Conservation (phyloP, 2,113 vertebrate species). For the Bothrops jararaca region DNA sequence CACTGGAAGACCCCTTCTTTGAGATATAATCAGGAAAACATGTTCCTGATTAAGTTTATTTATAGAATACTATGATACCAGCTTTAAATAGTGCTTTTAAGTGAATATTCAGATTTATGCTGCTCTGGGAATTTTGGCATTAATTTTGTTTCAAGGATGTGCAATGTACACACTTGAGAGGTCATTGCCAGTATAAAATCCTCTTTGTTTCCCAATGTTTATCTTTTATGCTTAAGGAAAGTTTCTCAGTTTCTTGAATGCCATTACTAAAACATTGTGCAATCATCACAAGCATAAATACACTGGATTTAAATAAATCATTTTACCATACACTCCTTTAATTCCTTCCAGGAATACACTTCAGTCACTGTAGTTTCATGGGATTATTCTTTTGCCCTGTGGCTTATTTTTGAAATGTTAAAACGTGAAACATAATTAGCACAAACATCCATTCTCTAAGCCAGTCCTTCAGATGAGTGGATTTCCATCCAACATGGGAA, state of each 20-base stretch:
- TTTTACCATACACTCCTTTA: slow-evolving; percentile 26
- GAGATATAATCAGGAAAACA: not conserved
- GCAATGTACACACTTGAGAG: not conserved
- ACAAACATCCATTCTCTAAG: slow-evolving; percentile 29
- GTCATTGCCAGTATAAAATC: not conserved
- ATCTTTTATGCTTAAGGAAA: not conserved
- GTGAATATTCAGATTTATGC: not conserved
- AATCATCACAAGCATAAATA: slow-evolving; percentile 36
- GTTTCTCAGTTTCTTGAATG: slow-evolving; percentile 30
- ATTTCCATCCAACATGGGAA: not conserved
- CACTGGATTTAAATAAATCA: slow-evolving; percentile 23
- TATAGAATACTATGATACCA: not conserved
- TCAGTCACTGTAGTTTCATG: slow-evolving; percentile 16
- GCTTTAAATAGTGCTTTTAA: not conserved
- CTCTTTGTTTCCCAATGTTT: rapidly evolving
- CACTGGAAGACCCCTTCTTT: not conserved
- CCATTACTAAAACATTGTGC: not conserved
- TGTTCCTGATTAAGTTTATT: not conserved
- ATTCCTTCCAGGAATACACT: slow-evolving; percentile 25
- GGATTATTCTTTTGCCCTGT: slow-evolving; percentile 33
- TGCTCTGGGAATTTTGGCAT: not conserved
- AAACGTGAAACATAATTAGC: slow-evolving; percentile 51
- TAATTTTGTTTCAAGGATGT: not conserved
- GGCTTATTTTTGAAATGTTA: slow-evolving; percentile 41
- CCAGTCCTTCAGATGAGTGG: not conserved